phyloP scores from a whole-genome alignment of 2,113 vertebrate species.

The Morphnarchus princeps region DNA sequence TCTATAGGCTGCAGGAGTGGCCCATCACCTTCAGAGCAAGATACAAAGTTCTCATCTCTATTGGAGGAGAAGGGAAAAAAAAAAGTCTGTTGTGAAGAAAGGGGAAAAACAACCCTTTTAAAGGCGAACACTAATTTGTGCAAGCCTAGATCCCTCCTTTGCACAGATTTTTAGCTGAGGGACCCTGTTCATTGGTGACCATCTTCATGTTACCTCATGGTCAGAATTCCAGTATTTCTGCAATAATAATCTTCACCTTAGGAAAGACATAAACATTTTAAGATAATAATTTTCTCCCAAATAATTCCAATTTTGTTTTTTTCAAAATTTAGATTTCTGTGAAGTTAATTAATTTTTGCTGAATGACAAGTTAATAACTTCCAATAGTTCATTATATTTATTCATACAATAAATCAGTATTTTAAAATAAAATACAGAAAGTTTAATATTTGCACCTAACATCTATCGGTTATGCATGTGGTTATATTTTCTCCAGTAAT shows the following conservation, averaged over 20 bases:
- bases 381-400: neutral
- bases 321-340: neutral
- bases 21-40: neutral
- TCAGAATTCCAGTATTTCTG: neutral
- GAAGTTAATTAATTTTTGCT: neutral
- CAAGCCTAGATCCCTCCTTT: neutral
- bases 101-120: neutral
- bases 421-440: neutral
- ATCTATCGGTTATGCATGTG: neutral
- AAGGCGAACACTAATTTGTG: neutral
- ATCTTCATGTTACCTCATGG: accelerated
- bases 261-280: neutral
- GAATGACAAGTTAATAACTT: neutral
- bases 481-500: neutral
- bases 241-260: neutral
- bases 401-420: neutral
- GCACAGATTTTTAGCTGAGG: neutral
- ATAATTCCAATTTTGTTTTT: neutral
- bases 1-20: neutral
- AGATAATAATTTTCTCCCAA: neutral
- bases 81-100: neutral
- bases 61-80: neutral
- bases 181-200: neutral
- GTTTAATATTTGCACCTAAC: neutral
- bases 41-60: neutral